phyloP scores from a whole-genome alignment of 2,888 invertebrate genomes.

The Philopedon plagiatum region DNA sequence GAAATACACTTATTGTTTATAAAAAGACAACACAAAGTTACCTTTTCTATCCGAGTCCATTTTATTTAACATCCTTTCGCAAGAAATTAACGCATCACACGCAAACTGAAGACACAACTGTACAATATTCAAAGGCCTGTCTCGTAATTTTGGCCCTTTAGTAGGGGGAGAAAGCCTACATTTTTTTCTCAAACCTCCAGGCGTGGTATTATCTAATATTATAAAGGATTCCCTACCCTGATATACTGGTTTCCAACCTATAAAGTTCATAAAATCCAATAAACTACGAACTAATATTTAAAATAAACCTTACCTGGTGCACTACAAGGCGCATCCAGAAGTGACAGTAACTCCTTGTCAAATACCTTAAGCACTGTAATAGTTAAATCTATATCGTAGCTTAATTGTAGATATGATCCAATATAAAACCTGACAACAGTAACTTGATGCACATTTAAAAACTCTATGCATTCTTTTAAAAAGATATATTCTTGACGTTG shows the following conservation, averaged over 20 bases:
- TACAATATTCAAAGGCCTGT: constrained; percentile 60
- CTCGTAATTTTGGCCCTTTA: constrained; percentile 64
- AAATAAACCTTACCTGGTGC: constrained; percentile 70
- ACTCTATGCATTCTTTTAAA: constrained; percentile 53
- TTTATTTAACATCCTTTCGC: constrained; percentile 75
- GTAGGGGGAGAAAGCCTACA: constrained; percentile 53
- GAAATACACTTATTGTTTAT: background rate
- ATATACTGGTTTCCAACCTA: constrained; percentile 57
- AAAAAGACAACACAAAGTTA: constrained; percentile 3
- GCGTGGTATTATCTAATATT: constrained; percentile 24
- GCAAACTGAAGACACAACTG: constrained; percentile 63
- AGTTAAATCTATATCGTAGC: constrained; percentile 61
- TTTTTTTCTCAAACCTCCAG: constrained; percentile 52
- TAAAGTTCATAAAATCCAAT: background rate
- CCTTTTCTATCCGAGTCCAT: constrained; percentile 77
- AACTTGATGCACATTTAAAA: constrained; percentile 12
- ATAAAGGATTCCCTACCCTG: constrained; percentile 43
- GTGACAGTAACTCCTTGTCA: constrained; percentile 68
- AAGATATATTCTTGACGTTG: constrained; percentile 82
- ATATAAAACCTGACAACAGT: constrained; percentile 55
- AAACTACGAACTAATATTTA: background rate
- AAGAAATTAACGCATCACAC: constrained; percentile 72
- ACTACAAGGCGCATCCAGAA: constrained; percentile 74
- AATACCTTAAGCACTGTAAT: constrained; percentile 77
- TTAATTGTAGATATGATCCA: constrained; percentile 55